These are phyloP conservation scores for Hipparchia semele DNA, from an alignment of 2,888 invertebrate genomes.

Conservation along the genomic window DNA sequence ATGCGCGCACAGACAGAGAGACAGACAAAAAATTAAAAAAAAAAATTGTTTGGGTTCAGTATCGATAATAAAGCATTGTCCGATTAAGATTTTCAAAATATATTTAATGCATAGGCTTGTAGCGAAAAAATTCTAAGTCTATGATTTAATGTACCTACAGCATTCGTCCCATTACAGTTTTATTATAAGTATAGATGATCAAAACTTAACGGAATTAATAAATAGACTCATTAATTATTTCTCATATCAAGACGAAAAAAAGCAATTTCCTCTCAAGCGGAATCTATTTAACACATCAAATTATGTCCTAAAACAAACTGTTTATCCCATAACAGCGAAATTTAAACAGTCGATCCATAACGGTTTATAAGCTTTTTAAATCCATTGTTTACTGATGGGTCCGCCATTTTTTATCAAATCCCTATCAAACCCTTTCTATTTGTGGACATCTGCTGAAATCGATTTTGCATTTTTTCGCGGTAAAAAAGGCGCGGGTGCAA, in stretches of 20 bases:
- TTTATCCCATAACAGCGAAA: constrained; percentile 67
- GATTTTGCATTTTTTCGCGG: constrained; percentile 76
- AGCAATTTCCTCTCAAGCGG: constrained; percentile 45
- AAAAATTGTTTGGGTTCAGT: too few relatives aligned
- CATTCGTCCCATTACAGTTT: too few relatives aligned
- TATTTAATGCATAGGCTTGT: too few relatives aligned
- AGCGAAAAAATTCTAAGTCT: too few relatives aligned
- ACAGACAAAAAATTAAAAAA: too few relatives aligned
- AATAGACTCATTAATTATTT: background rate
- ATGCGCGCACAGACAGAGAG: too few relatives aligned
- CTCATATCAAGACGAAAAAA: constrained; percentile 23
- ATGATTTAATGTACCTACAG: too few relatives aligned
- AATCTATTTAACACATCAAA: constrained; percentile 49
- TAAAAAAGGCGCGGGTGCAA: constrained; percentile 74
- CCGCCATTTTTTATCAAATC: constrained; percentile 66
- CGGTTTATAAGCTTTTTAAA: constrained; percentile 49
- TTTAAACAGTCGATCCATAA: constrained; percentile 74
- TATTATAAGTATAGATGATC: background rate
- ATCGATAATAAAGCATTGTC: too few relatives aligned
- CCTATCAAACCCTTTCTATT: constrained; percentile 78
- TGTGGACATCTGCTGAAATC: constrained; percentile 81
- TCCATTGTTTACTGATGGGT: constrained; percentile 72
- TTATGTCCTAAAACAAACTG: constrained; percentile 54
- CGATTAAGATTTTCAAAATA: too few relatives aligned
- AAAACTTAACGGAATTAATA: background rate